Base-by-base conservation (phyloP, 2,797 vertebrate species). In the Carcharodon carcharias region DNA sequence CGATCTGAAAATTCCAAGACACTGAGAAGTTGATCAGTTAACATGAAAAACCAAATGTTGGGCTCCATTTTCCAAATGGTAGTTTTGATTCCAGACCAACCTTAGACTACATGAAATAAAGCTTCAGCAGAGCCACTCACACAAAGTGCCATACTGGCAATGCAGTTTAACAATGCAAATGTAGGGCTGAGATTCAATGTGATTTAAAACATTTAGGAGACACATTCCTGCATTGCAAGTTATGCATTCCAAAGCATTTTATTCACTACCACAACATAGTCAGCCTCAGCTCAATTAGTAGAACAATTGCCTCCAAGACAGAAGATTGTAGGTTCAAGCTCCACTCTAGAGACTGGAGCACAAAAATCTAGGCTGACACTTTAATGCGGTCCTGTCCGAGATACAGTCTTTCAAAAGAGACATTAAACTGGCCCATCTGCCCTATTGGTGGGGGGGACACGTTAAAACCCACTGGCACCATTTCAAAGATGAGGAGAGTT, bases 11-110 rank as follows among this genome's bases (percentile, higher is more conserved):
- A 45, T 85, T 45, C 28, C 69, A n/a, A 35, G 67, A 56, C 40
- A 31, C 11, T 45, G 21, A 95, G 94, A 95, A 95, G 94, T 95
- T 95, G 94, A 95, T 95, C 69, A 77, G 94, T 95, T 77, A 56
- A 45, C 45, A 95, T 58, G 5, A 31, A 14, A 77, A 95, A 95
- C 67, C 50, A 18, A 95, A 73, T 54, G 14, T 58, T 8, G 12
- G 50, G 31, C 54, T 77, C 26, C 69, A 95, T 16, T 77, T 95
- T 58, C 50, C 56, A 71, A 77, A 77, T 31, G 69, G 11, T 77
- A 7, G 50, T 69, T 95, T 95, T 31, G 67, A 95, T 95, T 67
- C 31, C 73, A 73, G 12, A 18, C 9, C 94, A 67, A 40, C 31
- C 26, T n/a, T 4, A 31, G 65, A 73, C 71, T 88, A 31, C 11